Evolutionary conservation across 1,140 invertebrate species (phyloP), one percentile per base, ranked within the genome.

Genomic region (Mylabris phalerata): DNA sequence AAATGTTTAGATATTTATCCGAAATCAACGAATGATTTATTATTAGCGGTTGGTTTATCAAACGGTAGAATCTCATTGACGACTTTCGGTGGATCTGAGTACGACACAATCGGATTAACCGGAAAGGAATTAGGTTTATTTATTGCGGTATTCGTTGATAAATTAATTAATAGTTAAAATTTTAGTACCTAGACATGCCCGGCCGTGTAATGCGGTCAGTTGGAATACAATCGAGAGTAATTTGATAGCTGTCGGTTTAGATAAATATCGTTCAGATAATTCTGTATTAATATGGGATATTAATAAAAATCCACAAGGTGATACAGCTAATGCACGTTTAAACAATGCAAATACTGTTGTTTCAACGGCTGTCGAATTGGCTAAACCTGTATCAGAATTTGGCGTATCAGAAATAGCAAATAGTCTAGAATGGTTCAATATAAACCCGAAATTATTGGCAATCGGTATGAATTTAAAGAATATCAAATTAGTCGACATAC

Each of bases 211-310:
- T 55, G 83, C 87, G n/a, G 78, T 97, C 3, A 81, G 86, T 38
- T 97, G 93, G 92, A 94, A 91, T 76, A 86, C 84, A n/a, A 71
- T 81, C n/a, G 90, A 95, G 59, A 80, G 80, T 6, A 88, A 93
- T 71, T 78, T 94, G 57, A 71, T 98, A 49, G 88, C 89, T 2
- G 88, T 86, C 57, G 93, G 90, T 0, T 79, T 95, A 59, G 93
- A 96, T 59, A 92, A 91, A 71, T 84, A 92, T 68, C 80, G 89
- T 57, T 86, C 84, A n/a, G 90, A 92, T 69, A 82, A 87, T 69
- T 90, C 87, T 40, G 80, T 92, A 11, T 74, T 88, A 9, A 75
- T 92, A n/a, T 92, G 88, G 88, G 89, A 93, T 72, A 82, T 89
- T 27, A 75, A 78, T 48, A 84, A 80, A 66, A 64, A 73, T 19